Percentiles rank a stretch among this genome's conserved stretches.
These are phyloP conservation scores for Ailurus styani DNA, from an alignment of 2,113 vertebrate genomes.

Conservation along the genomic window DNA sequence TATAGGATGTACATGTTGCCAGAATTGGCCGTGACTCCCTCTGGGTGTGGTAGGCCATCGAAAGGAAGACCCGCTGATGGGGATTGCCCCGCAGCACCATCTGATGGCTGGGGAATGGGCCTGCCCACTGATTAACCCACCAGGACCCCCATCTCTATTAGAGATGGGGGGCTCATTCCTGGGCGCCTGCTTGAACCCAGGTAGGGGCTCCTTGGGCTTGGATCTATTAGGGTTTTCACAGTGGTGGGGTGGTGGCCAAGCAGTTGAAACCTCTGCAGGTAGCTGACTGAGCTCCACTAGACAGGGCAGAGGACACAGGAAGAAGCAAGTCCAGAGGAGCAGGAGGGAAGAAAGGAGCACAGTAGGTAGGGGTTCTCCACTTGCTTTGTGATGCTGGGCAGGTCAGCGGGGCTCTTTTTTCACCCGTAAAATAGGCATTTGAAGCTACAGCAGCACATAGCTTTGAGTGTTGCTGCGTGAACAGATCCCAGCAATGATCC, in stretches of 20 bases:
- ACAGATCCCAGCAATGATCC: background rate
- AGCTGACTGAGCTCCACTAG: background rate
- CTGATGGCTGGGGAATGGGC: background rate
- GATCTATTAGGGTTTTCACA: background rate
- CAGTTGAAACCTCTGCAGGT: background rate
- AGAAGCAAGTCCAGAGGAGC: background rate
- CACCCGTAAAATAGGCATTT: background rate
- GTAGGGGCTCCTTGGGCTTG: background rate
- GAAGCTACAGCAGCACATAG: background rate
- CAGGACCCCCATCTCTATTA: background rate
- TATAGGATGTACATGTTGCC: background rate
- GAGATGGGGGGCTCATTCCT: background rate
- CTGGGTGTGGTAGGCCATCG: fast-evolving
- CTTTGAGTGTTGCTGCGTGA: background rate
- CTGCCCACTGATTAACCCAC: background rate
- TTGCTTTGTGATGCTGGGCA: background rate
- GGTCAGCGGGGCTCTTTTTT: background rate
- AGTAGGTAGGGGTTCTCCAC: background rate
- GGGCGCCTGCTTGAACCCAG: background rate
- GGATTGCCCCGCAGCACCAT: background rate
- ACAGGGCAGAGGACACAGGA: background rate
- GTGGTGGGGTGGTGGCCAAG: too few relatives aligned
- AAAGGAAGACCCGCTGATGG: background rate
- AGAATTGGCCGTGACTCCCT: background rate
- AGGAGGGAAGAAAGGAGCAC: background rate